Conservation (phyloP, 2,113 vertebrate species). For the Craseonycteris thonglongyai region DNA sequence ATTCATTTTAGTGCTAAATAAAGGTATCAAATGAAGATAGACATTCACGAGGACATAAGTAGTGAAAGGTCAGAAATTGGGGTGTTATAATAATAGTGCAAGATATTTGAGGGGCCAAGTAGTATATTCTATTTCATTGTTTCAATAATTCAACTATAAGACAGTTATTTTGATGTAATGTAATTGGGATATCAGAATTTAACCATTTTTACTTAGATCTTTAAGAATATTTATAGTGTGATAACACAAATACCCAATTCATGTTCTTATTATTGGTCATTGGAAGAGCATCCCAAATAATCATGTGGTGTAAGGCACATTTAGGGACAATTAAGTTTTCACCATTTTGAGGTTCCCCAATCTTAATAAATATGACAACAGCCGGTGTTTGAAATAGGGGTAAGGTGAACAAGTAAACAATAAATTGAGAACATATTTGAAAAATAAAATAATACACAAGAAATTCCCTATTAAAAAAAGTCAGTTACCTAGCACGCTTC, state of each 20-base stretch:
- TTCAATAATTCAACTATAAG: not conserved
- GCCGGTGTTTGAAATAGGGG: not conserved
- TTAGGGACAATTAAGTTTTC: not conserved
- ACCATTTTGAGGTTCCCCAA: not conserved
- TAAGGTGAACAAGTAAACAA: not conserved
- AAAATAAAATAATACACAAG: slow-evolving; percentile 4
- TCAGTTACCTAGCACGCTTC: not conserved
- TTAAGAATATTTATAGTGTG: not conserved
- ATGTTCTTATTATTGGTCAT: not conserved
- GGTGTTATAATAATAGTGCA: not conserved
- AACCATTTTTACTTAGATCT: not conserved
- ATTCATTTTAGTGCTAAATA: not conserved
- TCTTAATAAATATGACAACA: not conserved
- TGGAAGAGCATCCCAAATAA: not conserved
- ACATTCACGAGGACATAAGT: not conserved
- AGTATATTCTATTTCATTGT: not conserved
- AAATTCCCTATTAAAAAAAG: slow-evolving; percentile 7
- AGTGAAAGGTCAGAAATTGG: not conserved
- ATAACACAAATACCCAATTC: not conserved
- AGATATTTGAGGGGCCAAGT: not conserved
- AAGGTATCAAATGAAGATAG: not conserved
- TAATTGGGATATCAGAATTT: not conserved
- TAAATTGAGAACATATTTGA: not conserved
- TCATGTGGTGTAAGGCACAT: not conserved
- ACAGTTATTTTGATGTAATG: not conserved